Evolutionary conservation across 2,797 vertebrate genomes (phyloP), one percentile per base, ranked within the genome.

Genomic region (Cuculus canorus): DNA sequence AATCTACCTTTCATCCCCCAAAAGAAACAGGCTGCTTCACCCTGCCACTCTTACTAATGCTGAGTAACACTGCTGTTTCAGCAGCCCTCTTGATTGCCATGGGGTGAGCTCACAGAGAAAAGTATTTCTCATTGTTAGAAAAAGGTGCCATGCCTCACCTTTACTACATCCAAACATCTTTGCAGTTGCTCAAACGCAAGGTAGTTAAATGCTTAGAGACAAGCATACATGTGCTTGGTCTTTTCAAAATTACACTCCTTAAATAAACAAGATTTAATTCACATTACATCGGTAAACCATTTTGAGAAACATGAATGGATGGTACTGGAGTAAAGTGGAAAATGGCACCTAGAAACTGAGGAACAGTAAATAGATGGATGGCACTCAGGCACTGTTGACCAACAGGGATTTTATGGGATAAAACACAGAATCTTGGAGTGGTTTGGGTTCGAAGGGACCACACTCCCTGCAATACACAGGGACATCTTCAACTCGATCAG

Each of bases 261-360:
- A 61, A 88, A 84, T 41, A 86, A 95, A 88, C 17, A 81, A 57
- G 28, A 85, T 5, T 56, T 65, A 64, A 81, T 61, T 88, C 68
- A 61, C 0, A 0, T 69, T 50, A 43, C 21, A 12, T 2, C 30
- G 8, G 22, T 52, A 87, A 68, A 82, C 5, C 25, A 43, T 45
- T 83, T 43, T 30, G 37, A 78, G 39, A 94, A 89, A 80, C 23
- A 4, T 2, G 0, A 71, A 69, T 30, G 48, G 18, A 23, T 8
- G 13, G 56, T 13, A 43, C 45, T 32, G 11, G 7, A 84, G 53
- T 64, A 81, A 71, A 10, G 16, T 14, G 57, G 45, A 64, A 70
- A 87, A 59, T 1, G 1, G n/a, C 25, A 82, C 12, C 9, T 14
- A 41, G 21, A 88, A 80, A 77, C n/a, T 7, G 10, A 56, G 30